A percentile compares a stretch with the other conserved stretches of the same genome.
phyloP scores from a whole-genome alignment of 2,888 invertebrate genomes.

The Phrixothrix hirtus region DNA sequence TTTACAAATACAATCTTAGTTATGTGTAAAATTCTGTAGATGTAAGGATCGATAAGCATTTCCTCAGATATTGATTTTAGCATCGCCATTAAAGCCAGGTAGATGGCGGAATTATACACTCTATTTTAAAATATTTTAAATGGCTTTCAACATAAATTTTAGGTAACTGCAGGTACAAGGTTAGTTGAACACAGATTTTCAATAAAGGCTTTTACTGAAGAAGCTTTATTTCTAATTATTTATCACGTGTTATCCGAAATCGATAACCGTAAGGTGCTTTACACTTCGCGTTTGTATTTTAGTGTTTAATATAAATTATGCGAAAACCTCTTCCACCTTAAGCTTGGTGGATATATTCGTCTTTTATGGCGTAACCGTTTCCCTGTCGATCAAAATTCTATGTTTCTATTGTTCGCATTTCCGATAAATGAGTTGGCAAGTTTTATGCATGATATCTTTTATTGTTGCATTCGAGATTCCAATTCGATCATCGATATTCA shows the following conservation, averaged over 20 bases:
- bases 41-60: not conserved
- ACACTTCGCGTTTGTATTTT: slow-evolving; percentile 9
- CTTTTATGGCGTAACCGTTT: slow-evolving; percentile 3
- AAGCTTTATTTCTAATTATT: slow-evolving; percentile 17
- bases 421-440: slow-evolving; percentile 26
- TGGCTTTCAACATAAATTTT: too few species aligned
- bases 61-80: too few species aligned
- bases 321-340: slow-evolving; percentile 11
- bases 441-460: slow-evolving; percentile 21
- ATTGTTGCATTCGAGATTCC: slow-evolving; percentile 21
- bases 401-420: slow-evolving; percentile 22
- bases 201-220: too few species aligned
- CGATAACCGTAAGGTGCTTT: slow-evolving; percentile 24
- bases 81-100: too few species aligned
- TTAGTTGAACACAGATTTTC: too few species aligned
- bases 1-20: too few species aligned
- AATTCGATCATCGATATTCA: too few species aligned
- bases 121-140: too few species aligned
- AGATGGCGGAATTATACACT: too few species aligned
- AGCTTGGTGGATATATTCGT: not conserved
- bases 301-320: slow-evolving; percentile 7
- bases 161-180: too few species aligned
- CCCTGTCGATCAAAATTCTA: slow-evolving; percentile 20
- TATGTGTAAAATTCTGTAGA: too few species aligned
- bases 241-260: slow-evolving; percentile 26